Evolutionary conservation across 2,113 vertebrate species (phyloP).

Genomic region (Tympanuchus pallidicinctus): DNA sequence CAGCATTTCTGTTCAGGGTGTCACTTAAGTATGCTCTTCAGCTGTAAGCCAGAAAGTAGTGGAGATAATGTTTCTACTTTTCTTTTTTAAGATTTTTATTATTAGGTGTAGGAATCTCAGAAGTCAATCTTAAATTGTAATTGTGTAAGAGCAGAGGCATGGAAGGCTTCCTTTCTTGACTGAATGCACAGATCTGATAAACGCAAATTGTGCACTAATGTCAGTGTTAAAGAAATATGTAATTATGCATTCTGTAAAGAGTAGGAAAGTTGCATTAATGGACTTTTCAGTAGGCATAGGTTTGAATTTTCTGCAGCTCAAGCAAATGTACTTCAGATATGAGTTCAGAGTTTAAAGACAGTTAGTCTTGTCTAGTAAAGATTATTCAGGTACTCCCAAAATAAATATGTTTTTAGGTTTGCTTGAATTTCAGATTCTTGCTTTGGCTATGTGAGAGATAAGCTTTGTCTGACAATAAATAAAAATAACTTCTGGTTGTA

Average conservation of each 20-base stretch:
- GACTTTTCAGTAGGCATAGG: not conserved
- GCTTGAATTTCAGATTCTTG: not conserved
- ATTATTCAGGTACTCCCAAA: not conserved
- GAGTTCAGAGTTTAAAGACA: not conserved
- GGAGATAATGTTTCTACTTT: not conserved
- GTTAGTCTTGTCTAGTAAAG: not conserved
- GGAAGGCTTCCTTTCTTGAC: not conserved
- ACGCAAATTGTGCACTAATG: not conserved
- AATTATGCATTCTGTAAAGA: not conserved
- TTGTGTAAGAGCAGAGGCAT: not conserved
- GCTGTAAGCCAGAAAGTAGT: not conserved
- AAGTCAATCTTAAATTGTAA: not conserved
- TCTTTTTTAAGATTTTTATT: not conserved
- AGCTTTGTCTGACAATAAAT: not conserved
- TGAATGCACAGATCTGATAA: not conserved
- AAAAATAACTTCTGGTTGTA: not conserved
- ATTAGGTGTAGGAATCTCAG: not conserved
- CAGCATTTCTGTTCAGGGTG: not conserved
- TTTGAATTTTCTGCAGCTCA: not conserved
- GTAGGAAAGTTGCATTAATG: not conserved
- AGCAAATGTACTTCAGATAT: not conserved
- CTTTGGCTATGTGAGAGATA: not conserved
- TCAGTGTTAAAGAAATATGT: not conserved
- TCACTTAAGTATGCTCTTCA: not conserved
- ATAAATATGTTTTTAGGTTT: not conserved